These are phyloP conservation scores for Otocyon megalotis DNA, from an alignment of 2,113 vertebrate genomes.

Conservation along the genomic window DNA sequence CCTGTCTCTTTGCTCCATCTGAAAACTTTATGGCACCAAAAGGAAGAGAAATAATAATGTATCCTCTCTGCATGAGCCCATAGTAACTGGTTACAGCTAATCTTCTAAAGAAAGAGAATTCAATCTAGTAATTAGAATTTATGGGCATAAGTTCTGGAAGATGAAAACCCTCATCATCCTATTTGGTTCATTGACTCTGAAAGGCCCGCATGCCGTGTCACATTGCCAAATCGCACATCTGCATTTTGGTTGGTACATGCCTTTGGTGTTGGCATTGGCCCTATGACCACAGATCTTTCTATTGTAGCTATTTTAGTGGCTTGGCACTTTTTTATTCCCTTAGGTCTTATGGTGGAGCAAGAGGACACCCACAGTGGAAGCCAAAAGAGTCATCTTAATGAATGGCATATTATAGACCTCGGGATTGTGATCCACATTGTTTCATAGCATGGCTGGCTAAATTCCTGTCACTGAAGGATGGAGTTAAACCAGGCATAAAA, in stretches of 20 bases:
- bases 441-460: conserved; percentile 79
- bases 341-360: conserved; percentile 83
- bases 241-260: conserved; percentile 83
- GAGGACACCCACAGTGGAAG: conserved; percentile 81
- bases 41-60: not conserved
- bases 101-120: conserved; percentile 56
- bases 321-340: conserved; percentile 86
- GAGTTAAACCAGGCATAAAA: conserved; percentile 82
- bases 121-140: conserved; percentile 71
- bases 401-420: conserved; percentile 83
- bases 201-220: conserved; percentile 80
- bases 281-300: conserved; percentile 86
- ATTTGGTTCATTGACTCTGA: conserved; percentile 84
- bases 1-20: not conserved
- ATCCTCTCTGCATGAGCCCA: not conserved
- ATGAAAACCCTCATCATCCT: conserved; percentile 82
- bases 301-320: conserved; percentile 84
- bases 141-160: conserved; percentile 63
- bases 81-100: conserved; percentile 35
- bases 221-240: conserved; percentile 86
- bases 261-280: conserved; percentile 85
- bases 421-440: conserved; percentile 83
- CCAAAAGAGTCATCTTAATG: conserved; percentile 84
- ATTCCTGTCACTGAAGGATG: conserved; percentile 78
- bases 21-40: not conserved